These are phyloP conservation scores for Cephalopholis sonnerati DNA, from an alignment of 2,113 vertebrate genomes.

Conservation along the genomic window DNA sequence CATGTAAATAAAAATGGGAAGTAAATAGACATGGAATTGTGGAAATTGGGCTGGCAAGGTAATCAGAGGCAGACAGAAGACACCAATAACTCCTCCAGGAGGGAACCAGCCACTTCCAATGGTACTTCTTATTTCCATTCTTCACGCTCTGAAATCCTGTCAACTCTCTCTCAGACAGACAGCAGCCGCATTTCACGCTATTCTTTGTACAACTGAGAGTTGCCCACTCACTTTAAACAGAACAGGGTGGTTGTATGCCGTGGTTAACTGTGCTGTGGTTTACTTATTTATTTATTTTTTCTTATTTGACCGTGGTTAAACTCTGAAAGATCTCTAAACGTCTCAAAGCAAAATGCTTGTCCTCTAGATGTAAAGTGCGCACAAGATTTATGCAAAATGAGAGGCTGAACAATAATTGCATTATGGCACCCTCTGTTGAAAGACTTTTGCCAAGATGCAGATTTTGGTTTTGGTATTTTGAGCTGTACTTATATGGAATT, in stretches of 20 bases:
- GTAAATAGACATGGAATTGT: constrained; percentile 75
- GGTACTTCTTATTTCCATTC: constrained; percentile 77
- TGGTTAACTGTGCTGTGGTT: constrained; percentile 14
- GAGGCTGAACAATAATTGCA: neutral
- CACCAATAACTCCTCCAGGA: constrained; percentile 75
- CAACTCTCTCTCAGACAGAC: constrained; percentile 76
- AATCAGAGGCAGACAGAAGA: constrained; percentile 73
- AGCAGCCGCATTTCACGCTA: constrained; percentile 79
- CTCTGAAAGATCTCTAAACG: neutral
- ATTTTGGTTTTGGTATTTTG: neutral
- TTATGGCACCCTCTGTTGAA: neutral
- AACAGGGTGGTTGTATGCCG: constrained; percentile 27
- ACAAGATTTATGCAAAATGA: neutral
- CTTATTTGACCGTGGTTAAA: neutral
- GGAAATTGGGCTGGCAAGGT: constrained; percentile 64
- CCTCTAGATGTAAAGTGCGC: neutral
- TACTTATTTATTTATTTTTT: neutral
- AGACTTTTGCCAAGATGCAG: neutral
- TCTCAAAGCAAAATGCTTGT: neutral
- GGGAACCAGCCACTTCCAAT: constrained; percentile 70
- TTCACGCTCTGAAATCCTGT: constrained; percentile 82
- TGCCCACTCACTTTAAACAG: constrained; percentile 58
- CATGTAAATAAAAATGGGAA: constrained; percentile 66
- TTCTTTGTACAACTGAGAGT: constrained; percentile 69
- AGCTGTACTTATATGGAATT: neutral